These are phyloP conservation scores for Pelobates fuscus DNA, from an alignment of 2,113 vertebrate species.

Conservation along the genomic window DNA sequence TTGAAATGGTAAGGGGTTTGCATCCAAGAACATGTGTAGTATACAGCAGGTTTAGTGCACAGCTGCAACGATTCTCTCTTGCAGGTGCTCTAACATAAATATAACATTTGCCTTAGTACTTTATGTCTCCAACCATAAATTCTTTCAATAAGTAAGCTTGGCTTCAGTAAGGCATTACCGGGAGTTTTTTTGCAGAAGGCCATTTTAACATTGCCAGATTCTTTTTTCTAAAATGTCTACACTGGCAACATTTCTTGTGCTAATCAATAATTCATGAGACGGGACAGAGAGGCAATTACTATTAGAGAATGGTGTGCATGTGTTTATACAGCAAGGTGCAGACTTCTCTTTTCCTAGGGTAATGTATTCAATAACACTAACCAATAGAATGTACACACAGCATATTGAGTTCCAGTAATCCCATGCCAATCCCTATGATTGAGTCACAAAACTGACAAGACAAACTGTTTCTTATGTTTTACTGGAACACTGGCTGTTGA, in stretches of 20 bases:
- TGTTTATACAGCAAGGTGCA: not conserved
- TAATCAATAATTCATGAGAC: constrained; percentile 43
- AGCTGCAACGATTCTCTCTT: too few species aligned
- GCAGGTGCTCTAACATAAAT: not conserved
- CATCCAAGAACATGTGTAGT: too few species aligned
- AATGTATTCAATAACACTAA: constrained; percentile 1
- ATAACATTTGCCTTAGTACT: not conserved
- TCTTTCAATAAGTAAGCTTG: constrained; percentile 13
- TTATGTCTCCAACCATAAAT: not conserved
- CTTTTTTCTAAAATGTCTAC: constrained; percentile 41
- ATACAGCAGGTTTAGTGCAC: too few species aligned
- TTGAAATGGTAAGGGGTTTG: too few species aligned
- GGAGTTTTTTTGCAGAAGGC: not conserved
- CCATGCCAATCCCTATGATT: not conserved
- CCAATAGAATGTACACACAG: not conserved
- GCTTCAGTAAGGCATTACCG: not conserved
- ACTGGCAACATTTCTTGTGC: constrained; percentile 38
- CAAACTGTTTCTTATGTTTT: not conserved
- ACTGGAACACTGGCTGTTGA: not conserved
- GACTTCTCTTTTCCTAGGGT: not conserved
- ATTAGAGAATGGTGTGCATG: not conserved
- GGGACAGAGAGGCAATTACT: constrained; percentile 37
- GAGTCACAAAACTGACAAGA: not conserved
- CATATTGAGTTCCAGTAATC: not conserved
- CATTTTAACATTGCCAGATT: constrained; percentile 32